Evolutionary conservation across 2,113 vertebrate genomes (phyloP), one percentile per base, ranked within the genome.

Genomic region (Hepsetus odoe): DNA sequence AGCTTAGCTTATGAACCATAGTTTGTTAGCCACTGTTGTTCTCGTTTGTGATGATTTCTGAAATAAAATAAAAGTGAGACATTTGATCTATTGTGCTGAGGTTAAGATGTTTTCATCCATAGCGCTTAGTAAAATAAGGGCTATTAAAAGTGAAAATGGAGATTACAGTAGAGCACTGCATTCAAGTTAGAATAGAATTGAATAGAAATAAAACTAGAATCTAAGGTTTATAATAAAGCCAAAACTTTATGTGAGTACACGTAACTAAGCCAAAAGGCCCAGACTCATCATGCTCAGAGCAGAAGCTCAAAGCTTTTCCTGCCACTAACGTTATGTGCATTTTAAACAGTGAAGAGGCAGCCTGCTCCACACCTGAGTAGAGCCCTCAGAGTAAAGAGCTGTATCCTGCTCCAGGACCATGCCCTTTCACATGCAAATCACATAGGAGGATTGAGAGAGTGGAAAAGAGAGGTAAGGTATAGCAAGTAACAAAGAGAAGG

Each of bases 371-470:
- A 67, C 22, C 55, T 46, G 14, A 70, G 65, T 7, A 61, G n/a
- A 55, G 9, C 44, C 33, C 53, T 44, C 3, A n/a, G 67, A 68
- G 35, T 32, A 76, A 67, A 62, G 28, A 20, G 74, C 49, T 32
- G 10, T 26, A 56, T 68, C 49, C 51, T 67, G 24, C 18, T 42
- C 32, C 26, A 42, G 35, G 64, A 68, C 64, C 49, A 44, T 5
- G 64, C 64, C 55, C 33, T 68, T 67, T 56, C 12, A 28, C 64
- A 68, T 68, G 74, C 64, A 30, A 68, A 58, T 76, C 22, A 68
- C 64, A 68, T n/a, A 30, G 26, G 62, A 40, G 58, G 56, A 72
- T 35, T 32, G 22, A 32, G 42, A 33, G 11, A 32, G 40, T 32
- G 42, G 59, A 33, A n/a, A 22, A 58, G 70, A 5, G 70, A 40